Evolutionary conservation across 2,113 vertebrate species (phyloP).

Genomic region (Hippocampus comes): DNA sequence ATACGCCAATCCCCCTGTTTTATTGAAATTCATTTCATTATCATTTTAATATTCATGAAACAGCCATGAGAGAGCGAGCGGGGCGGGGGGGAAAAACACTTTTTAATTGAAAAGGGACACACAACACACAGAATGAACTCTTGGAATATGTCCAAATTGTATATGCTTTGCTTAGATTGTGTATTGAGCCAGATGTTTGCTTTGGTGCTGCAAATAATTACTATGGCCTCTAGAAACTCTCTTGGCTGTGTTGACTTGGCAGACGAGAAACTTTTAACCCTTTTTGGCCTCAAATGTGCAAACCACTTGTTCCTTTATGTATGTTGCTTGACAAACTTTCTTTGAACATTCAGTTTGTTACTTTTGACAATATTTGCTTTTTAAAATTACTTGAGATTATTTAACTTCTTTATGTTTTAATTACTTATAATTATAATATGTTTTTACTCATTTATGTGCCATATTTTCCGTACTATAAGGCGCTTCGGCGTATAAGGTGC

Average conservation of each 20-base stretch:
- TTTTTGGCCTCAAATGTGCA: constrained; percentile 16
- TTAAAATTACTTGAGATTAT: too few relatives aligned
- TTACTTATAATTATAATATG: too few relatives aligned
- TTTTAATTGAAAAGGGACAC: constrained; percentile 73
- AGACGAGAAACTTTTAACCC: constrained; percentile 13
- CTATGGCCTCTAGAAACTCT: constrained; percentile 25
- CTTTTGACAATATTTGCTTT: neutral
- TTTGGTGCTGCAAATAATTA: constrained; percentile 40
- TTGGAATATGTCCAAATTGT: constrained; percentile 55
- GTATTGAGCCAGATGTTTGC: constrained; percentile 45
- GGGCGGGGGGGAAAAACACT: constrained; percentile 57
- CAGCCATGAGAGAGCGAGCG: constrained; percentile 23
- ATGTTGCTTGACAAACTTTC: neutral
- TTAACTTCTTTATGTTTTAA: too few relatives aligned
- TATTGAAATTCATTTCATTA: constrained; percentile 69
- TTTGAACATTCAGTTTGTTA: neutral
- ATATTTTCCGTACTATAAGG: too few relatives aligned
- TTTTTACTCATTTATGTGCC: too few relatives aligned
- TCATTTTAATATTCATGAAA: constrained; percentile 70
- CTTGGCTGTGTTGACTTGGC: constrained; percentile 24
- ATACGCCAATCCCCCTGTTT: constrained; percentile 56
- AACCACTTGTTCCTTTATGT: constrained; percentile 7
- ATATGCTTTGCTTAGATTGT: constrained; percentile 26
- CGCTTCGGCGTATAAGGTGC: too few relatives aligned
- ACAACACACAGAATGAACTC: constrained; percentile 50